phyloP scores from a whole-genome alignment of 2,797 vertebrate genomes.

The Rallus crepitans region DNA sequence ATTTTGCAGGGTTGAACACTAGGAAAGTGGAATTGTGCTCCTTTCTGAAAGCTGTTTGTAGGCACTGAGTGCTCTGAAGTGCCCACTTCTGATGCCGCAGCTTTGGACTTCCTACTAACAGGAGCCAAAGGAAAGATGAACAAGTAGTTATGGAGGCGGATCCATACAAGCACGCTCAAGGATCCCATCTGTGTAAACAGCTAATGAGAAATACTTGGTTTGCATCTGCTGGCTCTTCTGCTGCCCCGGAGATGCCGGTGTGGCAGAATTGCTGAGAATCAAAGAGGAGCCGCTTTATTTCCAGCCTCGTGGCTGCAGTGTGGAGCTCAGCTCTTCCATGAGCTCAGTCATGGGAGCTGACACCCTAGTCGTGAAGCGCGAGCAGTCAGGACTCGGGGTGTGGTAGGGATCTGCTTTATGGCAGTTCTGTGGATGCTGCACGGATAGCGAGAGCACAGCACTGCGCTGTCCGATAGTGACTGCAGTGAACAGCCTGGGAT shows the following conservation, averaged over 20 bases:
- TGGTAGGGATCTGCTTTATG: not conserved
- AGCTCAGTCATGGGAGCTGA: not conserved
- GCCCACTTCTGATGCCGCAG: not conserved
- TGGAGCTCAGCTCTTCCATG: no score
- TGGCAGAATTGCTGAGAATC: not conserved
- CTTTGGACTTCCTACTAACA: not conserved
- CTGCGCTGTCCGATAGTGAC: not conserved
- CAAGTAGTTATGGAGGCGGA: not conserved
- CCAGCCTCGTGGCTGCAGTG: no score
- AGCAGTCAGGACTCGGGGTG: not conserved
- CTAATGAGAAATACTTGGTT: not conserved
- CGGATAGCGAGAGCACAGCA: rapidly evolving
- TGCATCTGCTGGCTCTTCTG: not conserved
- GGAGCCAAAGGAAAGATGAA: not conserved
- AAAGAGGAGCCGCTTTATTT: not conserved
- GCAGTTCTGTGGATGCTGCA: rapidly evolving
- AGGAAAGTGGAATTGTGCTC: not conserved
- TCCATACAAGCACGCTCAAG: not conserved
- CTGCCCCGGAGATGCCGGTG: not conserved
- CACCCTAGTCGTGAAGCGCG: rapidly evolving
- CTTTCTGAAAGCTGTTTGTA: not conserved
- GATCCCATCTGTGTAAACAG: not conserved
- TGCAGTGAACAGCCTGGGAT: not conserved
- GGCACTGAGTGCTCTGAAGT: not conserved
- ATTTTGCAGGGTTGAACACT: not conserved